Evolutionary conservation across 2,797 vertebrate genomes (phyloP), one percentile per base, ranked within the genome.

Genomic region (Sylvia borin): DNA sequence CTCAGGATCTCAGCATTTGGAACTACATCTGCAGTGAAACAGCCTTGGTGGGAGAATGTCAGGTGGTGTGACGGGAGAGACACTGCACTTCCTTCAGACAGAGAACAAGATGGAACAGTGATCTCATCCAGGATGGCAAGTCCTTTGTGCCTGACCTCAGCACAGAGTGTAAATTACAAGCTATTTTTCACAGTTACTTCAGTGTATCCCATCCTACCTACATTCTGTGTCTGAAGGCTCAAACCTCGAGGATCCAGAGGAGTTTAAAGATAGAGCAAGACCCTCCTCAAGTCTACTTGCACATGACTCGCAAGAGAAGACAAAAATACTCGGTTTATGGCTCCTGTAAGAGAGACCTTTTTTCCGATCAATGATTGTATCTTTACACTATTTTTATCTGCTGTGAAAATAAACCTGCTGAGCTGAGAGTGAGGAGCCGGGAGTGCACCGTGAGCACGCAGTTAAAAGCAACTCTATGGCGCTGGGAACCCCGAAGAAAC

Each of bases 301-400:
- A 93, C 22, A 25, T n/a, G 77, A 83, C 85, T 86, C 7, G 2
- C 48, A 76, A 76, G 77, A 34, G 51, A 72, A 93, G 64, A 86
- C 42, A 93, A 87, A 94, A 96, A 90, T 68, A 95, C 12, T 71
- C 1, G 0, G 16, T 72, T 77, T 77, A 71, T 32, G 80, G 50
- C 74, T 93, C 58, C 84, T 43, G 32, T 34, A 77, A 88, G 70
- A 89, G 80, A 71, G 16, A 54, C n/a, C 53, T 68, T 90, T 77
- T 50, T 57, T 91, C 32, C 24, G 93, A 70, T 88, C 82, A 82
- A 64, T 7, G 19, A 90, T 71, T 85, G 70, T 62, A 50, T 83
- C 82, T 93, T 90, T 61, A 40, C 15, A 55, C 66, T 93, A 78
- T 93, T 96, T 95, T 95, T 97, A 84, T 88, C 72, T 48, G 85